Base-by-base conservation (phyloP, 2,797 vertebrate species). In the Chelidonichthys spinosus region DNA sequence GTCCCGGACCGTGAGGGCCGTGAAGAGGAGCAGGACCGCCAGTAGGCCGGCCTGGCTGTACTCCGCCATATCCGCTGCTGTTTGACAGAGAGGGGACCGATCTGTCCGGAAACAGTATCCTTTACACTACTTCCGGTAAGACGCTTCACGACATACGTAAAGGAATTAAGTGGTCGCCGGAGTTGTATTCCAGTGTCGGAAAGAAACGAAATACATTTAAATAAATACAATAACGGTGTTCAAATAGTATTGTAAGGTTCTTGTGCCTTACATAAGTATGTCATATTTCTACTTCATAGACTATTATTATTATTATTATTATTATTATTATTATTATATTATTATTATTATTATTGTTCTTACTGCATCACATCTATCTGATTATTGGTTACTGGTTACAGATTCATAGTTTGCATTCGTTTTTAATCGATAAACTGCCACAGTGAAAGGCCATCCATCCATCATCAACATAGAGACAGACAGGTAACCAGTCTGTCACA, bases 11-110 rank as follows among this genome's bases (percentile, higher is more conserved):
- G 95, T 95, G 4, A 95, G 84, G 0, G 80, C 88, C 6, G 90
- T 90, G 67, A 95, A 95, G 42, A 95, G 78, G 68, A 95, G 76
- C 79, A 95, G 49, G 50, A 93, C 94, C n/a, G 87, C 92, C 65
- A 95, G 76, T 39, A 95, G 87, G 1, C 89, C 91, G 5, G 81
- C 69, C 63, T 89, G 90, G 61, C 89, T 94, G 79, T 91, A 95
- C 79, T 95, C 94, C 61, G 93, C 93, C 95, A 95, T 95, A 43
- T 71, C 49, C 33, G 59, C 56, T 40, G 6, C 54, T 18, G 44
- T 7, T 11, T 49, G 10, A 4, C 25, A 6, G 36, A 14, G 15
- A 4, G 3, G 14, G 3, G 2, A 9, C 9, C 11, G 17, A 11
- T 25, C 49, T 25, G 49, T 4, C 53, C 53, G 54, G 54, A 55